A percentile compares a stretch with the other conserved stretches of the same genome.
Conservation (phyloP, 2,888 invertebrate genomes). For the Megalurothrips usitatus region DNA sequence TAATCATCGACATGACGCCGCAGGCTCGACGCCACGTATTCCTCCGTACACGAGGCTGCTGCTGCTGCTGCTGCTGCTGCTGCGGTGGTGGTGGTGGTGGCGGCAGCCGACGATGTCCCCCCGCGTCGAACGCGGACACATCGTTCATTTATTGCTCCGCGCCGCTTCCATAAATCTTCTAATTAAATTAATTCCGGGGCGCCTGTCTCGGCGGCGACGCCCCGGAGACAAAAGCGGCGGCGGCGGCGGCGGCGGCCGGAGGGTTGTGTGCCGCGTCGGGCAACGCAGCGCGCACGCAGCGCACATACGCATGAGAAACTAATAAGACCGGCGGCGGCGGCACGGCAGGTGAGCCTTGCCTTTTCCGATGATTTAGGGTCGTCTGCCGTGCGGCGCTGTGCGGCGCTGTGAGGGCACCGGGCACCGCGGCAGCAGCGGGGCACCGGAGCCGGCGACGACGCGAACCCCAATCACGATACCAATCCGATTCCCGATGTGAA, state of each 20-base stretch:
- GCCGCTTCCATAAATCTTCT: not conserved
- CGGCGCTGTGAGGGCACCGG: not conserved
- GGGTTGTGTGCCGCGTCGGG: not conserved
- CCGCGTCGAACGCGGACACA: not conserved
- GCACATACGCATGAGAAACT: too few species aligned
- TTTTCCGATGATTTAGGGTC: not conserved
- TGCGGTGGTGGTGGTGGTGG: too few species aligned
- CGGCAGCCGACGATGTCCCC: not conserved
- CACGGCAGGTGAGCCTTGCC: not conserved
- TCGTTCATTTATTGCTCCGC: not conserved
- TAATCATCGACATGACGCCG: not conserved
- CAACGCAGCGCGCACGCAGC: not conserved
- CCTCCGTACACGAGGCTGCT: too few species aligned
- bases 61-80: too few species aligned
- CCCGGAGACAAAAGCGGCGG: not conserved
- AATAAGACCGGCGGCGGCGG: too few species aligned
- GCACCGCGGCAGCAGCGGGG: not conserved
- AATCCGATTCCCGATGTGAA: not conserved
- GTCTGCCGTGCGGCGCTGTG: not conserved
- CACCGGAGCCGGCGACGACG: not conserved
- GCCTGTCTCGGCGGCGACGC: not conserved
- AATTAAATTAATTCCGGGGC: not conserved
- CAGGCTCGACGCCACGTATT: not conserved
- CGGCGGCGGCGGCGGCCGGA: not conserved
- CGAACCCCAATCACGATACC: too few species aligned